phyloP scores from a whole-genome alignment of 2,797 vertebrate genomes.

The Myiotriccus ornatus region DNA sequence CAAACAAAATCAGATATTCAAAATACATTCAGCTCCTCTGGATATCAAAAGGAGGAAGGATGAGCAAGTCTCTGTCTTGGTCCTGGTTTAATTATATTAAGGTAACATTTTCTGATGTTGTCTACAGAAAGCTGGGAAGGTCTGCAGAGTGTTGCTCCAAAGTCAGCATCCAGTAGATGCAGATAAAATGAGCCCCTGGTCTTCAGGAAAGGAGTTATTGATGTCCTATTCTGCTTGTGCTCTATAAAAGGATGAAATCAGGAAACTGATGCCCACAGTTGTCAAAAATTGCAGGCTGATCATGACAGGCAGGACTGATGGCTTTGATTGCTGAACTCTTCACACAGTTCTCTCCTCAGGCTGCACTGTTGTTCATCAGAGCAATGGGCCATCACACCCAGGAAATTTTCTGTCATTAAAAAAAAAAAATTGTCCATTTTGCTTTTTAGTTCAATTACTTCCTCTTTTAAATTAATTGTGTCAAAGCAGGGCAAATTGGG shows the following conservation, averaged over 20 bases:
- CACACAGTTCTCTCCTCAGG: not conserved
- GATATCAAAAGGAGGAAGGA: not conserved
- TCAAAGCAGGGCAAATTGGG: not conserved
- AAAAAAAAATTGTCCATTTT: not conserved
- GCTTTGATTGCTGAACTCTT: not conserved
- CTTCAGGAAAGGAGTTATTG: not conserved
- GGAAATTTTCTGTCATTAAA: not conserved
- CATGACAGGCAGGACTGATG: not conserved
- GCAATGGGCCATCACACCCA: not conserved
- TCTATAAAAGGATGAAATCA: not conserved
- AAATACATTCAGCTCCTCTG: not conserved
- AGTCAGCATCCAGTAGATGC: not conserved
- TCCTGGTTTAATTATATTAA: not conserved
- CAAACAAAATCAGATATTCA: not conserved
- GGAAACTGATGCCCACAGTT: not conserved
- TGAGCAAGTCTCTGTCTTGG: not conserved
- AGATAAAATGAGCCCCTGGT: not conserved
- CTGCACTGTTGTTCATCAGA: not conserved
- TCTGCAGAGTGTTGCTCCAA: not conserved
- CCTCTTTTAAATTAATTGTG: constrained; percentile 1
- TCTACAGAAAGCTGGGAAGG: not conserved
- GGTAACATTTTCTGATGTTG: not conserved
- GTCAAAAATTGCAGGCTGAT: not conserved
- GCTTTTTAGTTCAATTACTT: not conserved
- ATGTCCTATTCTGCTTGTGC: not conserved